Base-by-base conservation (phyloP, 2,888 invertebrate genomes). In the Autographa pulchrina region DNA sequence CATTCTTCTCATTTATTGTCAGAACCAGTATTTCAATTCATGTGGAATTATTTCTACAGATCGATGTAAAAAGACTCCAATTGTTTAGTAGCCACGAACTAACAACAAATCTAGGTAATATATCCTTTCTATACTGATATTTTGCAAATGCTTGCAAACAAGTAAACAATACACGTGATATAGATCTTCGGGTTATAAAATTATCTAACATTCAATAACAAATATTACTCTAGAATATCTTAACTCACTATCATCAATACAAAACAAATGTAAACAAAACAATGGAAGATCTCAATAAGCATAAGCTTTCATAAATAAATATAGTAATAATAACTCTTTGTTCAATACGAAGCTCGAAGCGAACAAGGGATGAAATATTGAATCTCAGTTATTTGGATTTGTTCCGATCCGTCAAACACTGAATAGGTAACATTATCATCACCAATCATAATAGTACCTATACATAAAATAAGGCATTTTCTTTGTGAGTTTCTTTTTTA, bases 241-340 rank as follows among this genome's bases (percentile, higher is more conserved):
- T 48, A 48, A 48, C 16, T n/a, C n/a, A 48, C 43, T 8, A 43
- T 16, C 16, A 43, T 43, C 14, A 43, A 43, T 43, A 43, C 43
- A 16, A 43, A 43, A 43, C 11, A 43, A 43, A 43, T 8, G 48
- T 48, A 56, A 25, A 56, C 54, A 56, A 20, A 56, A 25, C 13
- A 4, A 11, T 25, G 13, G 54, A 25, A 56, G n/a, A 56, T 56
- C 54, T 25, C 54, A 56, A 56, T 56, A 56, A 56, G 20, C 54
- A 25, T 13, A 20, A 56, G 11, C 25, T 18, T 38, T 18, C 16
- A 61, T 16, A 67, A 81, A 72, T 72, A 74, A 78, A 80, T 76
- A 73, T 74, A 76, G 74, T 76, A 68, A 75, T 84, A 85, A 85
- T 77, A 85, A 71, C 64, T 74, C 64, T 75, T 82, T 84, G 75